These are phyloP conservation scores for Eupithecia dodoneata DNA, from an alignment of 2,888 invertebrate genomes.

Conservation along the genomic window DNA sequence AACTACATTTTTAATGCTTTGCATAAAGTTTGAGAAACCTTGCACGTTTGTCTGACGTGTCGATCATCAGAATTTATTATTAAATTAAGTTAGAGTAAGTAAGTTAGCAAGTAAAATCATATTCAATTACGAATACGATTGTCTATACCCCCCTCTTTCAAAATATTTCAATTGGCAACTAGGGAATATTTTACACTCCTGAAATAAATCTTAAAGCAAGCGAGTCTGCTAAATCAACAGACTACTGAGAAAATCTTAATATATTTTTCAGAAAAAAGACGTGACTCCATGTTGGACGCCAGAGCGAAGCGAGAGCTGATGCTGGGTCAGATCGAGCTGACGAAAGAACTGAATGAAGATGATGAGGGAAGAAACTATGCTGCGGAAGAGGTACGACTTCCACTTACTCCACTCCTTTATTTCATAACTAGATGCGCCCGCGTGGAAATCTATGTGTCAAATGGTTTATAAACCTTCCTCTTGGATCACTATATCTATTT, in stretches of 20 bases:
- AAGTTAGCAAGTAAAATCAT: too few relatives aligned
- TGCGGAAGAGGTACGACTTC: constrained; percentile 85
- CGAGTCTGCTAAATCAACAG: background rate
- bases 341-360: constrained; percentile 80
- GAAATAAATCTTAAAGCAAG: background rate
- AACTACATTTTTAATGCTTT: too few relatives aligned
- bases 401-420: background rate
- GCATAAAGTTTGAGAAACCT: too few relatives aligned
- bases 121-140: too few relatives aligned
- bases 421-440: too few relatives aligned
- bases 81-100: too few relatives aligned
- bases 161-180: background rate
- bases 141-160: background rate
- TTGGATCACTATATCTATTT: too few relatives aligned
- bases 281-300: constrained; percentile 64
- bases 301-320: constrained; percentile 79
- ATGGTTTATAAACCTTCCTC: too few relatives aligned
- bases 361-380: constrained; percentile 85
- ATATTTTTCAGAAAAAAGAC: constrained; percentile 52
- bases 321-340: constrained; percentile 76
- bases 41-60: too few relatives aligned
- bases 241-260: background rate
- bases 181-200: background rate
- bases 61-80: too few relatives aligned
- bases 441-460: too few relatives aligned